Conservation (phyloP, 1,140 invertebrate genomes). For the Lanistes nyassanus region DNA sequence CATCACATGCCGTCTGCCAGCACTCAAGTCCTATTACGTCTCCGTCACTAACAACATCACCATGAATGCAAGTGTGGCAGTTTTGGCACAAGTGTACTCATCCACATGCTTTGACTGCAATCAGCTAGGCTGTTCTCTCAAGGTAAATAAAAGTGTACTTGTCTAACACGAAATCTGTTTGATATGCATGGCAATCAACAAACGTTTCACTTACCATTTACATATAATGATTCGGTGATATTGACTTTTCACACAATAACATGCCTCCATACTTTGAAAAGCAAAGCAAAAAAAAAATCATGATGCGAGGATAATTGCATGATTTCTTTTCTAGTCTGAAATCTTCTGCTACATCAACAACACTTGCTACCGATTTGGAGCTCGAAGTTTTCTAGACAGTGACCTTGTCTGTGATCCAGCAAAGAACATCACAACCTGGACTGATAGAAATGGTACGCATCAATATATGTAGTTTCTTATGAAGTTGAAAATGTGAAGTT, state of each 20-base stretch:
- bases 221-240: no score
- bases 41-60: constrained; percentile 20
- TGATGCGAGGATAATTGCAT: neutral
- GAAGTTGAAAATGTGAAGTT: no score
- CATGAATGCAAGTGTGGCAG: neutral
- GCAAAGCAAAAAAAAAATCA: neutral
- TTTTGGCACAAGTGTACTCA: constrained; percentile 25
- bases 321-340: neutral
- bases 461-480: neutral
- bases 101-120: constrained; percentile 27
- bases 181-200: no score
- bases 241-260: no score
- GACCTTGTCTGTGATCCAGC: constrained; percentile 40
- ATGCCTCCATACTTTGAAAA: no score
- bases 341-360: constrained; percentile 40
- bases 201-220: no score
- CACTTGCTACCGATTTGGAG: constrained; percentile 28
- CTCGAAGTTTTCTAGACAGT: constrained; percentile 12
- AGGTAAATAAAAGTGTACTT: constrained; percentile 13
- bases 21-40: constrained; percentile 9
- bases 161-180: no score
- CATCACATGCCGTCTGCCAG: constrained; percentile 27
- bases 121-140: constrained; percentile 11
- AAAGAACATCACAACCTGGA: constrained; percentile 40
- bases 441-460: constrained; percentile 40